Base-by-base conservation (phyloP, 37 sponge, comb jelly and placozoan genomes). In the Aphrocallistes beatrix region DNA sequence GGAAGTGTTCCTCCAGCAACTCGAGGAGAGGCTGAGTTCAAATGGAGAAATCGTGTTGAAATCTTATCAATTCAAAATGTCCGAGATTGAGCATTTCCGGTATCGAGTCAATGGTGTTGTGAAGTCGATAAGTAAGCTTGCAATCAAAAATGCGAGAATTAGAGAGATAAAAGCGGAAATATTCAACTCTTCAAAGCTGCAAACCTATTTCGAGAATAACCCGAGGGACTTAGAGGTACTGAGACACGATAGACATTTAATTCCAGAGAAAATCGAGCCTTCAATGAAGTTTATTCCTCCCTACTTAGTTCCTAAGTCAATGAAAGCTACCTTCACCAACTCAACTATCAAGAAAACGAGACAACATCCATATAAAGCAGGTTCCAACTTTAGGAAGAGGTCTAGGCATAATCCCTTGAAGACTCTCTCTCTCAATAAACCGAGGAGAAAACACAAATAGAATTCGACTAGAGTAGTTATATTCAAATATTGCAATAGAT, bases 221-320 rank as follows among this genome's bases (percentile, higher is more conserved):
- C 99, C 99, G 0, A 69, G 95, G 34, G 99, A 99, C 81, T 83
- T 96, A 23, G 94, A 99, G 84, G 93, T 95, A 30, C 69, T 99
- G 38, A 51, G 99, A 32, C 99, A 99, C 87, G 99, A 99, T 86
- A 87, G 88, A 39, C 92, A 85, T 13, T 83, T 94, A 13, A 92
- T 92, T 37, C 93, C 96, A 0, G 84, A 82, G 6, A 85, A 88
- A 39, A 90, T 94, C 0, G 91, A 94, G 75, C 87, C 89, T 36
- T 96, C 95, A 51, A 89, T 99, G 37, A 92, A 92, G 38, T 86
- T 92, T 39, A 86, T 99, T 17, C 99, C 99, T 1, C 87, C 95
- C 51, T 99, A 99, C 82, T 86, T 99, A 0, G 87, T 60, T 6
- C 75, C 75, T 28, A 60, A 60, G n/a, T 60, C 75, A 25, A 60